phyloP scores from a whole-genome alignment of 2,888 invertebrate species.

The Myathropa florea region DNA sequence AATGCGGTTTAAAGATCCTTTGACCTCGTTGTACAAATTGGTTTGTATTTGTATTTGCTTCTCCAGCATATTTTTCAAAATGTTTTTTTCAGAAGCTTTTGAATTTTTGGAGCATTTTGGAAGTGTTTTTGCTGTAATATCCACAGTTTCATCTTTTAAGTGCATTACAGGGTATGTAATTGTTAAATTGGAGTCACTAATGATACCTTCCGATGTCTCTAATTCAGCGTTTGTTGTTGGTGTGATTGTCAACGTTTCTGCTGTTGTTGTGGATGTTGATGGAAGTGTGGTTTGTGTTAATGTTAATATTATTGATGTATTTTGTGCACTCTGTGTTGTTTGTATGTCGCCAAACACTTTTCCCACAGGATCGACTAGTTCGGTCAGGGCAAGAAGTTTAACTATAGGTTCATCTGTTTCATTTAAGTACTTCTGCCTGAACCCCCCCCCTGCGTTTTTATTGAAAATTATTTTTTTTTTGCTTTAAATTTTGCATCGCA shows the following conservation, averaged over 20 bases:
- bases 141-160: background rate
- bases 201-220: background rate
- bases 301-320: background rate
- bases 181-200: background rate
- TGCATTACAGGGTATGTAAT: background rate
- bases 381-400: background rate
- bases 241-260: too few relatives aligned
- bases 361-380: background rate
- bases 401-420: background rate
- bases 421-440: slow-evolving; percentile 3
- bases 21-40: background rate
- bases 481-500: slow-evolving; percentile 4
- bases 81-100: background rate
- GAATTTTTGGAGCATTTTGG: background rate
- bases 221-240: slow-evolving; percentile 1
- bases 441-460: slow-evolving; percentile 18
- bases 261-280: slow-evolving; percentile 7
- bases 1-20: background rate
- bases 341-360: too few relatives aligned
- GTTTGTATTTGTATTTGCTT: background rate
- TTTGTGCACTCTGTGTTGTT: background rate
- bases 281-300: background rate
- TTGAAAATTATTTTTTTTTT: background rate
- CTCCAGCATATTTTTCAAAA: background rate
- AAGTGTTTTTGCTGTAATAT: background rate